Evolutionary conservation across 1,140 invertebrate genomes (phyloP).

Genomic region (Pemphigus obesinymphae): DNA sequence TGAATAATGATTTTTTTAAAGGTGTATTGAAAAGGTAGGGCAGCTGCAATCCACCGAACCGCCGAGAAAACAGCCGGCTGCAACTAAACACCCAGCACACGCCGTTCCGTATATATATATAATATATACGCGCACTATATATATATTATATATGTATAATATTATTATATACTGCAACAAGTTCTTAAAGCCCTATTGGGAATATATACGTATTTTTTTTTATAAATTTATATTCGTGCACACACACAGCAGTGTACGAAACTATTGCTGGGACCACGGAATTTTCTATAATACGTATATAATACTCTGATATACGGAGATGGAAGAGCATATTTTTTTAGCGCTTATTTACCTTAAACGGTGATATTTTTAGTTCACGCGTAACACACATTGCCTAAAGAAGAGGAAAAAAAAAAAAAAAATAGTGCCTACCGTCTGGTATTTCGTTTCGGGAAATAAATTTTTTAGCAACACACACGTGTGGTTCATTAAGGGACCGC

Average conservation of each 20-base stretch:
- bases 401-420: no score
- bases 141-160: not conserved
- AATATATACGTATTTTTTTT: not conserved
- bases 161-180: constrained; percentile 39
- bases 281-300: not conserved
- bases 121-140: not conserved
- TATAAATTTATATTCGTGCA: not conserved
- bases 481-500: constrained; percentile 40
- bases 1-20: constrained; percentile 39
- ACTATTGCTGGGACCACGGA: not conserved
- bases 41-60: constrained; percentile 25
- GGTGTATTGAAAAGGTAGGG: constrained; percentile 27
- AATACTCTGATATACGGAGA: not conserved
- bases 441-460: constrained; percentile 41
- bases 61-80: constrained; percentile 29
- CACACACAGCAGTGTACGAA: not conserved
- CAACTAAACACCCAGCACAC: constrained; percentile 32
- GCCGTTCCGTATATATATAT: not conserved
- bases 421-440: constrained; percentile 30
- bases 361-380: constrained; percentile 34
- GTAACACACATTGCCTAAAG: constrained; percentile 10
- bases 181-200: constrained; percentile 19
- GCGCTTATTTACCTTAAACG: constrained; percentile 35
- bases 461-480: constrained; percentile 40
- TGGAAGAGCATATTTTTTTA: constrained; percentile 22